phyloP scores from a whole-genome alignment of 2,888 invertebrate species.

The Cerastoderma edule region DNA sequence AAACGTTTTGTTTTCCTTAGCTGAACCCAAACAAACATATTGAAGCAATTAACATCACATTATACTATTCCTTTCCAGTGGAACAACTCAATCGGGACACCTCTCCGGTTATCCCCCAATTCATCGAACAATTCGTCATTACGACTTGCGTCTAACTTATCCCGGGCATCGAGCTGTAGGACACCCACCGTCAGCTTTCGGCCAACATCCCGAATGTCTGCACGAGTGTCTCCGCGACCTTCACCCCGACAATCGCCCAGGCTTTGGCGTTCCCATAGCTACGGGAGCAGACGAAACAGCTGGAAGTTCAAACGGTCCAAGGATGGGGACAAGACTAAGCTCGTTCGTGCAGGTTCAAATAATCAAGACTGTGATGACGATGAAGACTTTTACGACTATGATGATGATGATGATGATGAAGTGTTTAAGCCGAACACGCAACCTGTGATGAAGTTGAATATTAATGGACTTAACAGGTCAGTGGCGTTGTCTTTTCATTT shows the following conservation, averaged over 20 bases:
- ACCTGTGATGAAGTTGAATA: constrained; percentile 36
- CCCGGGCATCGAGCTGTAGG: constrained; percentile 56
- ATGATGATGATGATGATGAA: constrained; percentile 85
- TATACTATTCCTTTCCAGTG: constrained; percentile 10
- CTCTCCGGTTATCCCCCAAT: constrained; percentile 39
- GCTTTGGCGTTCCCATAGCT: constrained; percentile 76
- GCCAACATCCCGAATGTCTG: constrained; percentile 56
- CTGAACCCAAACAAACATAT: neutral
- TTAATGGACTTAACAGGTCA: constrained; percentile 43
- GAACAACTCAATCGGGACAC: constrained; percentile 19
- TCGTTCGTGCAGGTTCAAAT: constrained; percentile 79
- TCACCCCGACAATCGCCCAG: constrained; percentile 77
- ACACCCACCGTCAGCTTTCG: constrained; percentile 65
- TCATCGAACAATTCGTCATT: constrained; percentile 36
- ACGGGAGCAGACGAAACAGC: constrained; percentile 83
- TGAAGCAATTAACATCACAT: neutral
- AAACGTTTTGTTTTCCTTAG: no score
- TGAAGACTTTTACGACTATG: constrained; percentile 84
- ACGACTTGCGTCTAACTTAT: constrained; percentile 38
- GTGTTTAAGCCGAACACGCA: constrained; percentile 68
- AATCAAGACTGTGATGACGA: constrained; percentile 85
- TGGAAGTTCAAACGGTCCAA: constrained; percentile 78
- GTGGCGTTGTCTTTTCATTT: no score
- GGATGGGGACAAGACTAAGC: constrained; percentile 80
- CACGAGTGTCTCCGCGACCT: constrained; percentile 63